Evolutionary conservation across 2,797 vertebrate species (phyloP), one percentile per base, ranked within the genome.

Genomic region (Zenarchopterus dispar): DNA sequence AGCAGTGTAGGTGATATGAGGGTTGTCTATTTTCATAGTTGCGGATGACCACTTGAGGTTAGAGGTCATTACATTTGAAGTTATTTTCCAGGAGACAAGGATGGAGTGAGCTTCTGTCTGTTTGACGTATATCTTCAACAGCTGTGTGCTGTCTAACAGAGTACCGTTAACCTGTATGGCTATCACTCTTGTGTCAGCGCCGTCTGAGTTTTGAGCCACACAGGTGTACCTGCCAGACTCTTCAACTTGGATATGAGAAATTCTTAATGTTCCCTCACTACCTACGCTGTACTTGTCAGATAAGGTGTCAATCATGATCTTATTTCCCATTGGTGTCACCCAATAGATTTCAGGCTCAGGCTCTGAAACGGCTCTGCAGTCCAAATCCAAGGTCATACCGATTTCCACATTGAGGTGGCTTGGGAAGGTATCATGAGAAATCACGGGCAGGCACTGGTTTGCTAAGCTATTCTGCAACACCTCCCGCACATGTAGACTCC

Each of bases 11-110:
- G 97, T 98, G 41, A 99, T 97, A 76, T 98, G 96, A 2, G 97
- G 97, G 79, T 97, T 99, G 88, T 98, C 97, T 1, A 99, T 97
- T 90, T 97, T 97, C 97, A 99, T 95, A 0, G 97, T 99, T 81
- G 97, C 97, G 0, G 97, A 98, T 0, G 97, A 97, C 97, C 97
- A 99, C 59, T 97, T 98, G 1, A 99, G 84, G 58, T 98, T 96
- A 8, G 97, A 98, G 0, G 94, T 95, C 96, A 97, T 95, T 54
- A 96, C 94, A 0, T 95, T 97, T 66, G 97, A 96, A 55, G 95
- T 96, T n/a, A 97, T 94, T 57, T 97, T 97, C 97, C 97, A 99
- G 26, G 97, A 97, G 47, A 99, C 96, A 16, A 99, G 84, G 67
- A 99, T 96, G 0, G 97, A 99, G 58, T 97, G 96, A 1, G 96